phyloP scores from a whole-genome alignment of 2,888 invertebrate genomes.

The Troides oblongomaculatus region DNA sequence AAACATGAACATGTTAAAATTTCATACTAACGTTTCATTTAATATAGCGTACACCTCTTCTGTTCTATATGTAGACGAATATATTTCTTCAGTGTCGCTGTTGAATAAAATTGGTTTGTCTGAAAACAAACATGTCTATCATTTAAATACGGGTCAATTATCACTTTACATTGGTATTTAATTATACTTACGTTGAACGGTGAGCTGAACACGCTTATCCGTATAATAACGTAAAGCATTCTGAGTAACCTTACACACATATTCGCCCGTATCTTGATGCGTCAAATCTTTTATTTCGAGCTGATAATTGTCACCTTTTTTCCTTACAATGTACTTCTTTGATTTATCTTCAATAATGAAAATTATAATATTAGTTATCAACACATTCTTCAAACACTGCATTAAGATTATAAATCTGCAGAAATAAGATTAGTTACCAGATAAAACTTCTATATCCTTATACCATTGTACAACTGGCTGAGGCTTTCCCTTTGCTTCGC shows the following conservation, averaged over 20 bases:
- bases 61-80: constrained; percentile 49
- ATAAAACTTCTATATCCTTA: constrained; percentile 48
- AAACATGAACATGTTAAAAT: background rate
- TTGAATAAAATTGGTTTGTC: constrained; percentile 64
- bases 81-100: constrained; percentile 47
- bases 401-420: background rate
- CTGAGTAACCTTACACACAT: constrained; percentile 68
- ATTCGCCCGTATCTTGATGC: constrained; percentile 61
- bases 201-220: constrained; percentile 56
- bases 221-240: constrained; percentile 62
- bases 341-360: constrained; percentile 43
- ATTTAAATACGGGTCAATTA: constrained; percentile 13
- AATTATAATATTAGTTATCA: constrained; percentile 7
- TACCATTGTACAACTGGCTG: constrained; percentile 66
- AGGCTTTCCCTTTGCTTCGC: constrained; percentile 63
- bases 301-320: constrained; percentile 46
- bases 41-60: constrained; percentile 68
- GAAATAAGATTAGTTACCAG: constrained; percentile 39
- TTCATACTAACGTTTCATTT: constrained; percentile 62
- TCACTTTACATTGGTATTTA: background rate
- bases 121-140: constrained; percentile 39
- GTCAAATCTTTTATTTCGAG: constrained; percentile 63
- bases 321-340: constrained; percentile 52
- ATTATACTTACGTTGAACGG: constrained; percentile 62
- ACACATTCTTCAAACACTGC: background rate